Conservation (phyloP, 1,140 invertebrate genomes). For the Saxidomus purpurata region DNA sequence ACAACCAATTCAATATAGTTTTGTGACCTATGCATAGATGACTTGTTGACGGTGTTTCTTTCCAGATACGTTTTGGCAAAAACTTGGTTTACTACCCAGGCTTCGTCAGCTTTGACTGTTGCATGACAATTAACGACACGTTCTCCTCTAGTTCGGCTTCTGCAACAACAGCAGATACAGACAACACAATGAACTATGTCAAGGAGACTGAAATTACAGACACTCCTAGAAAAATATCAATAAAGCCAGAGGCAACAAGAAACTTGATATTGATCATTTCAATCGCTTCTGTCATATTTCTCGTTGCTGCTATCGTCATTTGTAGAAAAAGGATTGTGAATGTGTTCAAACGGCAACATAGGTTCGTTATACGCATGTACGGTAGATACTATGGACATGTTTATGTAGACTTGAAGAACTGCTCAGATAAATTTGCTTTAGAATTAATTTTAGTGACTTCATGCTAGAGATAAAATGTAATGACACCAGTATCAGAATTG, state of each 20-base stretch:
- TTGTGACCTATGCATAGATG: no score
- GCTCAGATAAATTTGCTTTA: no score
- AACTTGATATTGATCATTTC: not conserved
- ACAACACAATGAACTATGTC: not conserved
- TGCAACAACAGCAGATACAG: not conserved
- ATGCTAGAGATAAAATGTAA: no score
- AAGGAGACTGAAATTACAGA: not conserved
- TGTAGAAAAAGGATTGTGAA: not conserved
- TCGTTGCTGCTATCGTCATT: not conserved
- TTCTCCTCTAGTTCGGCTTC: not conserved
- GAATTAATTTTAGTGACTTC: no score
- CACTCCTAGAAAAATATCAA: not conserved
- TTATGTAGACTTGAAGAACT: no score
- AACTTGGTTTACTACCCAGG: slow-evolving; percentile 9
- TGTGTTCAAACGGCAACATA: not conserved
- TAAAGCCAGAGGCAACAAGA: not conserved
- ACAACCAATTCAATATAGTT: no score
- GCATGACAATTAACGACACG: not conserved
- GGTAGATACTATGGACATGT: no score
- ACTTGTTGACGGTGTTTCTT: no score
- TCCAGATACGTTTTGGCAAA: slow-evolving; percentile 5
- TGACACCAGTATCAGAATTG: no score
- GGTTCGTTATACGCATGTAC: no score
- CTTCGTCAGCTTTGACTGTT: not conserved
- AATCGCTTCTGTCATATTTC: not conserved